These are phyloP conservation scores for Drosophila nigromelanica DNA, from an alignment of 1,140 invertebrate species.

Conservation along the genomic window DNA sequence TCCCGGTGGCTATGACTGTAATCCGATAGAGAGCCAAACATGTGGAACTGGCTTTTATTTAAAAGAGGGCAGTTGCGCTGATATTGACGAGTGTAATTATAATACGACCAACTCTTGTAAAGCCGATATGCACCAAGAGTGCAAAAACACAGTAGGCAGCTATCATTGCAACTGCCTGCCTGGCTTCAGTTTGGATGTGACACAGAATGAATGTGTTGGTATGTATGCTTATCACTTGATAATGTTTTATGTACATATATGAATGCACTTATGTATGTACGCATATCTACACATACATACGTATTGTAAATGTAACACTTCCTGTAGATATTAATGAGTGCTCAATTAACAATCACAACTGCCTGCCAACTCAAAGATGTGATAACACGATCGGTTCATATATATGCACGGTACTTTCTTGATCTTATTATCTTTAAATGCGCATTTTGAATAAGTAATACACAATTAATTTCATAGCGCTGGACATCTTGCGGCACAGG, in stretches of 20 bases:
- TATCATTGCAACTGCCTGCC: constrained; percentile 91
- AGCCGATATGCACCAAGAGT: constrained; percentile 88
- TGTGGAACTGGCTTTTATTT: constrained; percentile 64
- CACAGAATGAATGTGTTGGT: constrained; percentile 90
- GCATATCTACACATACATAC: not conserved
- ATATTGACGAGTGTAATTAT: constrained; percentile 90
- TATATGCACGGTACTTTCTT: constrained; percentile 87
- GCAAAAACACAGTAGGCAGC: constrained; percentile 91
- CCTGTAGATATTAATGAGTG: constrained; percentile 87
- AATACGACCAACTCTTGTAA: constrained; percentile 85
- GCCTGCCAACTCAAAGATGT: constrained; percentile 90
- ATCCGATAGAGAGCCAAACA: constrained; percentile 9
- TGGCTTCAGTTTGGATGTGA: constrained; percentile 88
- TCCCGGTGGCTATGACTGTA: constrained; percentile 89
- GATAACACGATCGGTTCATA: constrained; percentile 96
- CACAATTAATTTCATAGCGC: constrained; percentile 55
- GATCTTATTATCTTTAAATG: not conserved
- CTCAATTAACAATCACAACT: constrained; percentile 86
- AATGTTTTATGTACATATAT: not conserved
- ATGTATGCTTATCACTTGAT: constrained; percentile 54
- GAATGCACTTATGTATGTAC: not conserved
- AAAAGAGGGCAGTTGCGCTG: constrained; percentile 81
- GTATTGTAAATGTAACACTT: too few relatives aligned
- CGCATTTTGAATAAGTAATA: not conserved
- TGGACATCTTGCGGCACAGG: constrained; percentile 95